Conservation (phyloP, 2,113 vertebrate genomes). For the Xenopus borealis region DNA sequence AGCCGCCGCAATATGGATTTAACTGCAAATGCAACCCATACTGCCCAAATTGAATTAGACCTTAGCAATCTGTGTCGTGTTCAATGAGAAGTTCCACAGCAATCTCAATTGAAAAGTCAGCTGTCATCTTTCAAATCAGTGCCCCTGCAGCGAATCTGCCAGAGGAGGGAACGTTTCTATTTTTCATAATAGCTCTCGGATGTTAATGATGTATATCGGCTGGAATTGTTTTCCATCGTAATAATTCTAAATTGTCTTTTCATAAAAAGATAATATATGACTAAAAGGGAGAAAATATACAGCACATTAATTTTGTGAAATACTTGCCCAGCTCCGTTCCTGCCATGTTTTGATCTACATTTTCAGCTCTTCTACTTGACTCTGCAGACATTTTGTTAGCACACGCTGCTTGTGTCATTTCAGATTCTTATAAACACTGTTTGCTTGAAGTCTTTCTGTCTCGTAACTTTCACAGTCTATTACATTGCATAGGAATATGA, state of each 20-base stretch:
- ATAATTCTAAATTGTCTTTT: slow-evolving; percentile 46
- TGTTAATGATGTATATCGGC: slow-evolving; percentile 47
- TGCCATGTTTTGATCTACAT: slow-evolving; percentile 34
- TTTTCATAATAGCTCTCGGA: slow-evolving; percentile 46
- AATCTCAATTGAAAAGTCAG: slow-evolving; percentile 47
- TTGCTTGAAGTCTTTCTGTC: not conserved
- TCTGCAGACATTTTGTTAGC: slow-evolving; percentile 25
- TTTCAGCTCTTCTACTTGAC: slow-evolving; percentile 26
- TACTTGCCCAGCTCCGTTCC: slow-evolving; percentile 33
- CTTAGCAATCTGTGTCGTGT: slow-evolving; percentile 43
- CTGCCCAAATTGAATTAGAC: slow-evolving; percentile 42
- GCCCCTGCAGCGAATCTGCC: slow-evolving; percentile 44
- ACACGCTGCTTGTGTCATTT: slow-evolving; percentile 9
- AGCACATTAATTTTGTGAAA: slow-evolving; percentile 44
- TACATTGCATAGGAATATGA: too few species aligned
- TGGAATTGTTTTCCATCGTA: slow-evolving; percentile 45
- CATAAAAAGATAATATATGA: slow-evolving; percentile 47
- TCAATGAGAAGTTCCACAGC: slow-evolving; percentile 43
- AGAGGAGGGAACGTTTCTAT: slow-evolving; percentile 42
- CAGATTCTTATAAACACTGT: not conserved
- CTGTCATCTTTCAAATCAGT: slow-evolving; percentile 46
- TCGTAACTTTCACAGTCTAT: too few species aligned
- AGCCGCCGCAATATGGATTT: slow-evolving; percentile 28
- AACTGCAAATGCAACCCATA: slow-evolving; percentile 42
- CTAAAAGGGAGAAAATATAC: slow-evolving; percentile 43